Evolutionary conservation across 1,140 invertebrate genomes (phyloP), one percentile per base, ranked within the genome.

Genomic region (Apis mellifera): DNA sequence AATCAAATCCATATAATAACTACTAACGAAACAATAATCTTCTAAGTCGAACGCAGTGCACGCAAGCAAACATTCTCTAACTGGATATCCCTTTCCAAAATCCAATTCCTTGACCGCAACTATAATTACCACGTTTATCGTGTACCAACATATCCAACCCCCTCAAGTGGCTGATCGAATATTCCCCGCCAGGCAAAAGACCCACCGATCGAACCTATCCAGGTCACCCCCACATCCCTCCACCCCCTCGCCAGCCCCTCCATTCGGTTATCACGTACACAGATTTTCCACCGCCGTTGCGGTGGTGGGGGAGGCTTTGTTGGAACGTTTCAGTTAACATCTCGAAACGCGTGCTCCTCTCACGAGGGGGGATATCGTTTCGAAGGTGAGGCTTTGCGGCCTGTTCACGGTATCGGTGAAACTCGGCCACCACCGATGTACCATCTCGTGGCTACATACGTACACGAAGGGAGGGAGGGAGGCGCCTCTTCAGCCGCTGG

Each of bases 401-500:
- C 55, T 55, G 65, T 69, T 82, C 32, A 59, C 42, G n/a, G 48
- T 32, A 19, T 52, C 60, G 60, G 50, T 32, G 55, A 76, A 86
- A 82, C 71, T 80, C 81, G 72, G 77, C 52, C 77, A 81, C 57
- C 32, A 7, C 32, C 32, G 75, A 72, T 57, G 75, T 7, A 42
- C 74, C 68, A 65, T 50, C 21, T 83, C 17, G 76, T 42, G 75
- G 71, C 52, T 15, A 64, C 32, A 42, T 77, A 78, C 21, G 62
- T 69, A 78, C 70, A 62, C 73, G 68, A 65, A 62, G 52, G 66
- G n/a, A n/a, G 59, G 62, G 5, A 42, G 32, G 5, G 32, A 5
- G 32, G 32, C 32, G 76, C 54, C 55, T 68, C 54, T 12, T 21
- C 48, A 62, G 78, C 21, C 72, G 65, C 57, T 88, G 86, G 86